These are phyloP conservation scores for Ectropis crepuscularia DNA, from an alignment of 2,888 invertebrate genomes.

Conservation along the genomic window DNA sequence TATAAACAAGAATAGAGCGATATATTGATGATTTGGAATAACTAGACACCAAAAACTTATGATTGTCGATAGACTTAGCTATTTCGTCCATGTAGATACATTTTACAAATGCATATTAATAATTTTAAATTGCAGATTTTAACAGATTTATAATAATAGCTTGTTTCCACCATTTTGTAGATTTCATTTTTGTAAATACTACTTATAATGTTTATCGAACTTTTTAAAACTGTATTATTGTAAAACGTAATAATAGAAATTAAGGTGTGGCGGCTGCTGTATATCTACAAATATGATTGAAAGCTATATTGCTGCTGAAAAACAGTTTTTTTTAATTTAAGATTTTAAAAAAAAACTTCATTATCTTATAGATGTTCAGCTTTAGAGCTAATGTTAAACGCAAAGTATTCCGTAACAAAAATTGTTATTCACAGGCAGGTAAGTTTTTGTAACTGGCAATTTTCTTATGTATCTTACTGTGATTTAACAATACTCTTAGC, in stretches of 20 bases:
- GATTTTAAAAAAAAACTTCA: neutral
- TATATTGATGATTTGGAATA: constrained; percentile 42
- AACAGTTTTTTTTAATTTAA: too few species aligned
- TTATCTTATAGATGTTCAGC: too few species aligned
- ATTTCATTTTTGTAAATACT: constrained; percentile 11
- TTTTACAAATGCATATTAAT: constrained; percentile 33
- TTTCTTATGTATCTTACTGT: constrained; percentile 14
- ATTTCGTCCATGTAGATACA: constrained; percentile 67
- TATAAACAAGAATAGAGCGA: constrained; percentile 41
- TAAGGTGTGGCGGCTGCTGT: neutral
- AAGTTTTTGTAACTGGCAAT: neutral
- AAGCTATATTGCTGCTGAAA: neutral
- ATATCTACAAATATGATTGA: neutral
- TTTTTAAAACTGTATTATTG: constrained; percentile 2
- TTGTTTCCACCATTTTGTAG: constrained; percentile 9
- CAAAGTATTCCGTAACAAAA: too few species aligned
- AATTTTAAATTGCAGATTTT: constrained; percentile 35
- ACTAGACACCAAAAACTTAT: constrained; percentile 50
- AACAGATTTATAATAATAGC: constrained; percentile 14
- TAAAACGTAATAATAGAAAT: neutral
- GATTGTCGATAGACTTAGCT: constrained; percentile 66
- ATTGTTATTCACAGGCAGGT: too few species aligned
- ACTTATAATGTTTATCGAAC: constrained; percentile 5
- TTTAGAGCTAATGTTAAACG: too few species aligned
- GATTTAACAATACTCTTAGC: constrained; percentile 17